phyloP scores from a whole-genome alignment of 2,888 invertebrate genomes.

The Dromius quadrimaculatus region DNA sequence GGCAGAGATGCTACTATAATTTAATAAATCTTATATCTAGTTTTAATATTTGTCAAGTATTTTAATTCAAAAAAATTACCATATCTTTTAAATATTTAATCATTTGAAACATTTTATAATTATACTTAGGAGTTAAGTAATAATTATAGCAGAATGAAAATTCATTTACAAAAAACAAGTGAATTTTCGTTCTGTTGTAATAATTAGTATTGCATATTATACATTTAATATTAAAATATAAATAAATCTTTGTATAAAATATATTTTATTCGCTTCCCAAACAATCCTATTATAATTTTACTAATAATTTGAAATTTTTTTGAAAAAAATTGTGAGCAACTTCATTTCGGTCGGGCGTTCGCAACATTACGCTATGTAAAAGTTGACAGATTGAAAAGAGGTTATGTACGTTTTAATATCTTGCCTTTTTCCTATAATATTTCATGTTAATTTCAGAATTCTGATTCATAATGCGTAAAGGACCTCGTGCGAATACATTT shows the following conservation, averaged over 20 bases:
- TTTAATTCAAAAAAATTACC: slow-evolving; percentile 48
- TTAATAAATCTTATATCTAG: slow-evolving; percentile 44
- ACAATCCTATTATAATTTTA: background rate
- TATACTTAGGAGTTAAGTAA: slow-evolving; percentile 37
- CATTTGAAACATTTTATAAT: slow-evolving; percentile 49
- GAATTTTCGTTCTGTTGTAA: slow-evolving; percentile 40
- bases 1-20: slow-evolving; percentile 29
- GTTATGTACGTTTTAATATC: slow-evolving; percentile 38
- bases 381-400: slow-evolving; percentile 18
- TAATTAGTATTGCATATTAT: slow-evolving; percentile 47
- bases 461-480: slow-evolving; percentile 62
- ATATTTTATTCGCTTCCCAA: background rate
- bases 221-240: slow-evolving; percentile 49
- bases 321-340: too few relatives aligned
- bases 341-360: too few relatives aligned
- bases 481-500: slow-evolving; percentile 62
- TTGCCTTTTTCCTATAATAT: background rate
- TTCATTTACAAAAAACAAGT: slow-evolving; percentile 35
- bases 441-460: slow-evolving; percentile 13
- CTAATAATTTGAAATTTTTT: too few relatives aligned
- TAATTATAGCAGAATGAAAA: slow-evolving; percentile 30
- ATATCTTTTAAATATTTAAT: slow-evolving; percentile 51
- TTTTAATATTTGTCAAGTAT: slow-evolving; percentile 50
- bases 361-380: too few relatives aligned
- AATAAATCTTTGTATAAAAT: slow-evolving; percentile 50